A percentile compares a stretch with the other conserved stretches of the same genome.
These are phyloP conservation scores for Tetragnatha versicolor DNA, from an alignment of 1,140 invertebrate species.

Conservation along the genomic window DNA sequence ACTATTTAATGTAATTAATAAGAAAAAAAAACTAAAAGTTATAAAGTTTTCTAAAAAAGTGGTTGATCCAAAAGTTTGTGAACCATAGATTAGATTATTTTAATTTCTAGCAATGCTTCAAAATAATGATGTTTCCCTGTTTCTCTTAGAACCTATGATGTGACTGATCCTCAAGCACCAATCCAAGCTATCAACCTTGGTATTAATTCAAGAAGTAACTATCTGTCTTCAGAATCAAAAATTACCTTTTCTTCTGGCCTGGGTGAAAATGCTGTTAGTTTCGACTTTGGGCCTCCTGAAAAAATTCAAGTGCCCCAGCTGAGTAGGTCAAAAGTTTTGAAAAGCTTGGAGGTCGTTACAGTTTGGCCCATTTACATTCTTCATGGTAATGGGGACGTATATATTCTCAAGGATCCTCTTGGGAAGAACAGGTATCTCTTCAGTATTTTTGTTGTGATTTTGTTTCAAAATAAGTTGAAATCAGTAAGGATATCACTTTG, in stretches of 20 bases:
- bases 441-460: too few species aligned
- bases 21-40: too few species aligned
- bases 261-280: conserved; percentile 82
- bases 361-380: conserved; percentile 80
- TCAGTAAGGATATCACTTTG: neutral
- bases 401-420: conserved; percentile 58
- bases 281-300: conserved; percentile 77
- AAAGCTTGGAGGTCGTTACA: conserved; percentile 57
- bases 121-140: conserved; percentile 45
- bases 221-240: conserved; percentile 42
- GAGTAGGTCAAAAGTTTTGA: conserved; percentile 1
- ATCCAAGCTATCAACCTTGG: conserved; percentile 61
- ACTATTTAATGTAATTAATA: too few species aligned
- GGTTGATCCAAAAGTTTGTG: too few species aligned
- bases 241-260: conserved; percentile 67
- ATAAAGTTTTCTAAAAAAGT: too few species aligned
- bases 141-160: conserved; percentile 60
- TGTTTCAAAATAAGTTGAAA: neutral
- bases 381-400: conserved; percentile 82
- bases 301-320: conserved; percentile 28
- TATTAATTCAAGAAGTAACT: conserved; percentile 14
- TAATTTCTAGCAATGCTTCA: neutral
- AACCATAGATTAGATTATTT: too few species aligned
- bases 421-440: conserved; percentile 44
- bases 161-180: conserved; percentile 62